Evolutionary conservation across 2,797 vertebrate species (phyloP).

Genomic region (Pogoniulus pusillus): DNA sequence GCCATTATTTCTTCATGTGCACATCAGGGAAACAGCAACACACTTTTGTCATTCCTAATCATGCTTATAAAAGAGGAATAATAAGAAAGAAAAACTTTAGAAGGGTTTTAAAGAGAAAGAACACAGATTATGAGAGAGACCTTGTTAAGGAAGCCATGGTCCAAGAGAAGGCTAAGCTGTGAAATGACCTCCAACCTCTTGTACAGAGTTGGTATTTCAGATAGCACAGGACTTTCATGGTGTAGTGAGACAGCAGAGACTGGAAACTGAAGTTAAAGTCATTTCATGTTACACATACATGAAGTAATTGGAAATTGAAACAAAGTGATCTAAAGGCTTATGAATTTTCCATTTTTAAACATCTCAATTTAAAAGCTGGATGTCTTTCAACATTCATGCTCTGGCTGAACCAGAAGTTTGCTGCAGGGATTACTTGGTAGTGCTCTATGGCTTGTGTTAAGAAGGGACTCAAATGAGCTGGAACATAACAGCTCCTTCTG

Average conservation of each 20-base stretch:
- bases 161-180: not conserved
- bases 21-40: not conserved
- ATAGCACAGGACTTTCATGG: not conserved
- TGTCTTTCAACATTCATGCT: constrained; percentile 21
- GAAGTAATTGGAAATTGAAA: not conserved
- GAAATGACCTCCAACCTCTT: not conserved
- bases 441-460: constrained; percentile 18
- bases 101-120: not conserved
- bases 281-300: not conserved
- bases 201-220: not conserved
- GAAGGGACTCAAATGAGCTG: constrained; percentile 35
- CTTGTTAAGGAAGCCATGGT: not conserved
- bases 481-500: constrained; percentile 27
- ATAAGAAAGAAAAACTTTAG: not conserved
- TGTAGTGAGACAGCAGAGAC: not conserved
- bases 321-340: not conserved
- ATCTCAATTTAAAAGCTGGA: not conserved
- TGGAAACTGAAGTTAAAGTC: not conserved
- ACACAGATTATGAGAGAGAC: not conserved
- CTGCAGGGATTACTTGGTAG: constrained; percentile 17
- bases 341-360: not conserved
- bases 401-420: not conserved
- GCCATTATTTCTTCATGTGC: not conserved
- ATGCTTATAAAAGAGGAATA: not conserved
- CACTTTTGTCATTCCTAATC: not conserved